phyloP scores from a whole-genome alignment of 2,113 vertebrate genomes.

The Apodemus sylvaticus region DNA sequence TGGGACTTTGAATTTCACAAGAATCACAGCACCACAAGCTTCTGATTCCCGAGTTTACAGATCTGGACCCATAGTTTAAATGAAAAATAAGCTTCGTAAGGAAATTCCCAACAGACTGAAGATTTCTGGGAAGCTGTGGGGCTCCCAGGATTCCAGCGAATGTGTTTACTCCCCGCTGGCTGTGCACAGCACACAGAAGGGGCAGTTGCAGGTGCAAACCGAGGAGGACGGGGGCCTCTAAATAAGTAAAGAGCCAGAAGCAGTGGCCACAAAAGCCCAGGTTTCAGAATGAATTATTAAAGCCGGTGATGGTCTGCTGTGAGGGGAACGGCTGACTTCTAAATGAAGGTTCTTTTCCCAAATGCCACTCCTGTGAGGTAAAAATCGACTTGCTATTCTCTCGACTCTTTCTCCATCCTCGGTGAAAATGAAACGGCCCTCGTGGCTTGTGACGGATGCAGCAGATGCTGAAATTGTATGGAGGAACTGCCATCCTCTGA shows the following conservation, averaged over 20 bases:
- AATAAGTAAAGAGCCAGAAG: slow-evolving; percentile 65
- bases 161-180: slow-evolving; percentile 10
- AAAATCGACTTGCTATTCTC: slow-evolving; percentile 65
- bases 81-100: slow-evolving; percentile 59
- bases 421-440: slow-evolving; percentile 60
- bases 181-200: slow-evolving; percentile 1
- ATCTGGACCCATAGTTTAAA: slow-evolving; percentile 6
- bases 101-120: not conserved
- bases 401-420: not conserved
- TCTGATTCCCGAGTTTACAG: slow-evolving; percentile 17
- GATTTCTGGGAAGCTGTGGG: slow-evolving; percentile 5
- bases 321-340: slow-evolving; percentile 50
- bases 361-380: slow-evolving; percentile 51
- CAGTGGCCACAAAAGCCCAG: slow-evolving; percentile 3
- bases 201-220: slow-evolving; percentile 14
- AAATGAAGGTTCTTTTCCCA: slow-evolving; percentile 61
- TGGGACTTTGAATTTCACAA: not conserved
- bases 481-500: slow-evolving; percentile 12
- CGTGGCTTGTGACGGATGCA: not conserved
- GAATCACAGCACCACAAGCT: not conserved
- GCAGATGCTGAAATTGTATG: slow-evolving; percentile 21
- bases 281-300: slow-evolving; percentile 77
- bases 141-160: slow-evolving; percentile 42
- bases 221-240: slow-evolving; percentile 62
- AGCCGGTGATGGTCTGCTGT: slow-evolving; percentile 25